These are phyloP conservation scores for Drosophila imparisetae DNA, from an alignment of 2,888 invertebrate genomes.

Conservation along the genomic window DNA sequence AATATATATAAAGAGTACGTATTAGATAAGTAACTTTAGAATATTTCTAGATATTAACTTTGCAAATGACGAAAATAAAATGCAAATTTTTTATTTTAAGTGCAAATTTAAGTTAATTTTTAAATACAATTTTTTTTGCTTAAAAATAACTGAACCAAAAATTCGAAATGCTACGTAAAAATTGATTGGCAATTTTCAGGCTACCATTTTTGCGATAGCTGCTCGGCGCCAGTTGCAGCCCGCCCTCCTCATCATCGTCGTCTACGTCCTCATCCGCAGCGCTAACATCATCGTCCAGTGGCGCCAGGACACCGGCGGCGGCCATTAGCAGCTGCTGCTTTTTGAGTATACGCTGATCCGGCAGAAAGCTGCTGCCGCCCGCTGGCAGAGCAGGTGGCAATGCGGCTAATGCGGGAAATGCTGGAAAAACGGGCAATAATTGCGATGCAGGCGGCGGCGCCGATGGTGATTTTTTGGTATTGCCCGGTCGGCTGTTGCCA, in stretches of 20 bases:
- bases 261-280: background rate
- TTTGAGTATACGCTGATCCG: slow-evolving; percentile 80
- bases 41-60: background rate
- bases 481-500: slow-evolving; percentile 81
- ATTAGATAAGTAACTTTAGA: background rate
- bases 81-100: background rate
- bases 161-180: slow-evolving; percentile 7
- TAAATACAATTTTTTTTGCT: background rate
- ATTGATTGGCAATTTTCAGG: background rate
- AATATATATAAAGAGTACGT: background rate
- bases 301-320: slow-evolving; percentile 67
- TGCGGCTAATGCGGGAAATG: slow-evolving; percentile 29
- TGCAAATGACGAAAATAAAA: background rate
- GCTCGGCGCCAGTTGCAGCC: slow-evolving; percentile 39
- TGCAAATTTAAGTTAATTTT: background rate
- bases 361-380: slow-evolving; percentile 74
- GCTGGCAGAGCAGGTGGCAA: slow-evolving; percentile 38
- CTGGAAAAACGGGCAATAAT: slow-evolving; percentile 44
- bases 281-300: slow-evolving; percentile 24
- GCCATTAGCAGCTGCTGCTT: slow-evolving; percentile 81
- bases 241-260: slow-evolving; percentile 31
- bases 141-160: background rate
- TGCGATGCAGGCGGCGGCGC: slow-evolving; percentile 69
- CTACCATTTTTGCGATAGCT: slow-evolving; percentile 54
- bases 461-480: slow-evolving; percentile 83